Base-by-base conservation (phyloP, 2,888 invertebrate species). In the Mesorhabditis belari region DNA sequence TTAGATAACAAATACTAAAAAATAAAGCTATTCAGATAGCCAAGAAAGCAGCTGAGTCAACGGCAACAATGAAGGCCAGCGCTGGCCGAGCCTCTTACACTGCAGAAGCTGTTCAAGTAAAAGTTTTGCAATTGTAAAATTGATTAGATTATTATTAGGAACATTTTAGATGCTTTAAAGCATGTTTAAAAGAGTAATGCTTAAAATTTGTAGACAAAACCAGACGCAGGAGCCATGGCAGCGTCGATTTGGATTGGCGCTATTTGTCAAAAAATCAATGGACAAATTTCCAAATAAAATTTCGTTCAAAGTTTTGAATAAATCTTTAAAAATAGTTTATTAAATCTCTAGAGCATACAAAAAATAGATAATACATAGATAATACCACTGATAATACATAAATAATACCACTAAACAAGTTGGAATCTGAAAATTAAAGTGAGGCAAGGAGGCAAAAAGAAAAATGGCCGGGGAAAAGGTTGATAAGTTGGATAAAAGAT, bases 61-160 rank as follows among this genome's bases (percentile, higher is more conserved):
- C 76, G 23, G 67, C 71, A 5, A 58, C 59, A 52, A 72, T 71
- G 70, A 63, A 53, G 26, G 77, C 77, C 24, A 58, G 64, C 5
- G 66, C 73, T 6, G 77, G 77, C 5, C 54, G 77, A 19, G 77
- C 77, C 6, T 69, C 70, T 28, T 77, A 77, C 66, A 77, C 77
- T 3, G 64, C 70, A n/a, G 55, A 55, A 24, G 58, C 55, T 19
- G 56, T 59, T n/a, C 24, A 54, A 12, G 26, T 54, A 51, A 53
- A 55, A 24, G 58, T 55, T 19, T 51, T 59, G 12, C 24, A 54
- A 12, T 12, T 54, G 24, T 2, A 28, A 25, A 23, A 17, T 23
- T 55, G 19, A 21, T 6, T 19, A 19, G 25, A 6, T 21, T 54
- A 54, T 21, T 12, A 52, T n/a, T 12, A 52, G 12, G 17, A 52